Conservation (phyloP, 2,888 invertebrate species). For the Germaria angustata region DNA sequence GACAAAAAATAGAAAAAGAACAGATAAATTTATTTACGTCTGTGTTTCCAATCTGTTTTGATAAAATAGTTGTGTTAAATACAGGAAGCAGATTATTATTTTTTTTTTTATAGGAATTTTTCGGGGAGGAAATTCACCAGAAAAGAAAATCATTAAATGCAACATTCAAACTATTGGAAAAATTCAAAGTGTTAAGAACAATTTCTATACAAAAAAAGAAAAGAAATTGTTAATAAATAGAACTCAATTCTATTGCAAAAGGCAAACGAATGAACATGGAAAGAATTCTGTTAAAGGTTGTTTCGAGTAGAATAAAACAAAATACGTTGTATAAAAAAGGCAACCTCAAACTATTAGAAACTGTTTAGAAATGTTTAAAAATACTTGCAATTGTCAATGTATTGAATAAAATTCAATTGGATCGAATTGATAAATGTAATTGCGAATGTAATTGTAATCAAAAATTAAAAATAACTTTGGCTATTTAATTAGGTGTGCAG, state of each 20-base stretch:
- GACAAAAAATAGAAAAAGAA: background rate
- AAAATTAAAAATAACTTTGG: conserved; percentile 44
- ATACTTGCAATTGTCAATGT: conserved; percentile 52
- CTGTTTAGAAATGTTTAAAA: conserved; percentile 33
- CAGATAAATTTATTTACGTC: background rate
- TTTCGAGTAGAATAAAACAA: background rate
- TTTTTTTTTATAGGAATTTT: background rate
- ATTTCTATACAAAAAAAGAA: background rate
- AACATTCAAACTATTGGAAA: conserved; percentile 39
- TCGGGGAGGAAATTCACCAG: conserved; percentile 15
- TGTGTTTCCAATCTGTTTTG: conserved; percentile 2
- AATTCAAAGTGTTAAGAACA: conserved; percentile 14
- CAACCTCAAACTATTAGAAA: conserved; percentile 5
- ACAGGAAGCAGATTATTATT: conserved; percentile 46
- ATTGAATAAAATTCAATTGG: conserved; percentile 18
- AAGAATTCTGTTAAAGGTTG: conserved; percentile 46
- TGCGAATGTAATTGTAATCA: conserved; percentile 45
- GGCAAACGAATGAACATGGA: background rate
- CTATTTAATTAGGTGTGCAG: conserved; percentile 27
- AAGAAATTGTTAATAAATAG: conserved; percentile 13
- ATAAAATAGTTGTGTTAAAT: conserved; percentile 29
- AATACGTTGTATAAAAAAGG: background rate
- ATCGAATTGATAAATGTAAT: conserved; percentile 44
- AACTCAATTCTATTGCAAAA: conserved; percentile 3
- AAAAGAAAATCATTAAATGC: conserved; percentile 21